phyloP scores from a whole-genome alignment of 2,888 invertebrate species.

The Hyles lineata region DNA sequence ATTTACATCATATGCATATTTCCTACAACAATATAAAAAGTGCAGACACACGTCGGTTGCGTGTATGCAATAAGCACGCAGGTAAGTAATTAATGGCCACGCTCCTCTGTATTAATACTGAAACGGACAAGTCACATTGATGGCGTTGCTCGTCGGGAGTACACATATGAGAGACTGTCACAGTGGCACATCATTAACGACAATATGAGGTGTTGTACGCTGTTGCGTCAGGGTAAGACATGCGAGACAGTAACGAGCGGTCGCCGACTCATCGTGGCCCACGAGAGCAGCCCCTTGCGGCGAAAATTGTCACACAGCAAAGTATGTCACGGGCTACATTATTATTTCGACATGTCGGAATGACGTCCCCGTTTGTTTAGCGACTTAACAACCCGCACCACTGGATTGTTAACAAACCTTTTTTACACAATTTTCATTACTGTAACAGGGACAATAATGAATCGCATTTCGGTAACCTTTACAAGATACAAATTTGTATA shows the following conservation, averaged over 20 bases:
- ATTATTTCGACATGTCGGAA: slow-evolving; percentile 63
- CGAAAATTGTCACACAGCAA: slow-evolving; percentile 78
- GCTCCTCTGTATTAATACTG: slow-evolving; percentile 35
- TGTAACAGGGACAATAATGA: background rate
- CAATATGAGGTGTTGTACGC: slow-evolving; percentile 58
- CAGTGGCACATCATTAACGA: slow-evolving; percentile 72
- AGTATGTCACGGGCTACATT: slow-evolving; percentile 74
- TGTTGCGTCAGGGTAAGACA: slow-evolving; percentile 55
- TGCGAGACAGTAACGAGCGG: slow-evolving; percentile 81
- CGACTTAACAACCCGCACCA: background rate
- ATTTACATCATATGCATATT: slow-evolving; percentile 79
- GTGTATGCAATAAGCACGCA: slow-evolving; percentile 56
- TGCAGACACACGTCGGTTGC: slow-evolving; percentile 54
- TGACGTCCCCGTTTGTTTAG: slow-evolving; percentile 23
- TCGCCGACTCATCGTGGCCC: slow-evolving; percentile 74
- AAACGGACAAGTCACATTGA: slow-evolving; percentile 30
- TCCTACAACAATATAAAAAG: slow-evolving; percentile 64
- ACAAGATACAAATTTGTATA: no score
- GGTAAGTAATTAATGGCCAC: slow-evolving; percentile 55
- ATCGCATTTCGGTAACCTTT: background rate
- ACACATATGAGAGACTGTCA: slow-evolving; percentile 11
- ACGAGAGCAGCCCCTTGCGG: slow-evolving; percentile 74
- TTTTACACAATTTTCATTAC: background rate
- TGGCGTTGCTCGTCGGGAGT: slow-evolving; percentile 25
- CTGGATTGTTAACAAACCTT: background rate